Evolutionary conservation across 2,888 invertebrate genomes (phyloP).

Genomic region (Abrostola tripartita): DNA sequence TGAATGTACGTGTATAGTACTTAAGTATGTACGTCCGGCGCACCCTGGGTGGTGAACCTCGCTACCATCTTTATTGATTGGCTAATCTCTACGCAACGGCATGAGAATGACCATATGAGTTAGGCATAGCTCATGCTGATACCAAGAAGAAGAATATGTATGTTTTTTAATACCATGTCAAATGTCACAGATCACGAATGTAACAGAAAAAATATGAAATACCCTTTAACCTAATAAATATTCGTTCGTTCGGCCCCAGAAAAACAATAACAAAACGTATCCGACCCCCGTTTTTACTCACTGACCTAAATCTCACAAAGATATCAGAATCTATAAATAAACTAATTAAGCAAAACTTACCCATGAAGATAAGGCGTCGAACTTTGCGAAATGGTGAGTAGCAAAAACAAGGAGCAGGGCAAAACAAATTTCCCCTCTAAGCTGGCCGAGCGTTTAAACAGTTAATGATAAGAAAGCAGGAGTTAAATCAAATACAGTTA

Average conservation of each 20-base stretch:
- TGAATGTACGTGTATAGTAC: too few species aligned
- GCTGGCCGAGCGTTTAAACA: conserved; percentile 27
- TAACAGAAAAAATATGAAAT: neutral
- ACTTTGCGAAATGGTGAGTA: conserved; percentile 44
- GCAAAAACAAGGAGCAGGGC: conserved; percentile 49
- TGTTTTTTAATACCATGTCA: too few species aligned
- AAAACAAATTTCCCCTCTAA: conserved; percentile 48
- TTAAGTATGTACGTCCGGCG: too few species aligned
- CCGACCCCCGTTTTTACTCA: conserved; percentile 22
- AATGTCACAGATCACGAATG: neutral
- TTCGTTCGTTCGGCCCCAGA: neutral
- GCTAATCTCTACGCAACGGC: too few species aligned
- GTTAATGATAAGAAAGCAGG: conserved; percentile 9
- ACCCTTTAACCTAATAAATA: neutral
- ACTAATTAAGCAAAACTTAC: conserved; percentile 57
- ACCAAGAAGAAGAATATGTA: too few species aligned
- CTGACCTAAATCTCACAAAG: conserved; percentile 35
- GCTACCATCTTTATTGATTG: too few species aligned
- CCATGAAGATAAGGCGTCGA: conserved; percentile 48
- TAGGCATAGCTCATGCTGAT: too few species aligned
- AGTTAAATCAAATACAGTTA: neutral
- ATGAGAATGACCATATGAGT: too few species aligned
- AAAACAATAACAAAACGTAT: conserved; percentile 15
- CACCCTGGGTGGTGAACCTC: too few species aligned
- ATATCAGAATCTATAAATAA: conserved; percentile 58